A percentile compares a stretch with the other conserved stretches of the same genome.
phyloP scores from a whole-genome alignment of 2,888 invertebrate species.

The Zaprionus bogoriensis region DNA sequence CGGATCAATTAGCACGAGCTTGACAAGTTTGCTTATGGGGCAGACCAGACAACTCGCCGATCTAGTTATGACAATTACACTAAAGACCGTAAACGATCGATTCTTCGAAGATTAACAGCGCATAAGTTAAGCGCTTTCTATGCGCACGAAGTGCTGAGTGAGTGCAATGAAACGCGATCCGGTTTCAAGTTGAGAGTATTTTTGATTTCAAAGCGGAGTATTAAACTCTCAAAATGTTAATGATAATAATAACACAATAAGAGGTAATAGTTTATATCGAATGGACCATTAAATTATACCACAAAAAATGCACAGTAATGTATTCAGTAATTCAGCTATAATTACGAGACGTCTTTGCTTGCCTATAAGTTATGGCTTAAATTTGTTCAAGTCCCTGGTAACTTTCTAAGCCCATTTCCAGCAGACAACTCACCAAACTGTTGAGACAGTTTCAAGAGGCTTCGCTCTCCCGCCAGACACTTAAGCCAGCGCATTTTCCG shows the following conservation, averaged over 20 bases:
- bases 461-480: background rate
- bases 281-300: no score
- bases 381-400: background rate
- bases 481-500: no score
- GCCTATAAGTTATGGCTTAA: background rate
- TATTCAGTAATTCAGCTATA: no score
- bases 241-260: no score
- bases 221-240: no score
- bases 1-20: conserved; percentile 59
- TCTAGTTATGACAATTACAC: conserved; percentile 52
- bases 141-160: conserved; percentile 8
- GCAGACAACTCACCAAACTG: conserved; percentile 1
- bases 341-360: no score
- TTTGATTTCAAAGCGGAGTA: no score
- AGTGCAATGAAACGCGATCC: background rate
- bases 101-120: conserved; percentile 27
- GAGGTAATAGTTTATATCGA: no score
- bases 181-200: conserved; percentile 1
- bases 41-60: conserved; percentile 23
- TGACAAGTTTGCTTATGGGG: conserved; percentile 34
- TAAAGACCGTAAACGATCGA: conserved; percentile 18
- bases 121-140: conserved; percentile 6
- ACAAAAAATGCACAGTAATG: no score
- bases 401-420: background rate
- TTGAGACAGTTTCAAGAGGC: conserved; percentile 18